These are phyloP conservation scores for Periophthalmus magnuspinnatus DNA, from an alignment of 2,797 vertebrate species.

Conservation along the genomic window DNA sequence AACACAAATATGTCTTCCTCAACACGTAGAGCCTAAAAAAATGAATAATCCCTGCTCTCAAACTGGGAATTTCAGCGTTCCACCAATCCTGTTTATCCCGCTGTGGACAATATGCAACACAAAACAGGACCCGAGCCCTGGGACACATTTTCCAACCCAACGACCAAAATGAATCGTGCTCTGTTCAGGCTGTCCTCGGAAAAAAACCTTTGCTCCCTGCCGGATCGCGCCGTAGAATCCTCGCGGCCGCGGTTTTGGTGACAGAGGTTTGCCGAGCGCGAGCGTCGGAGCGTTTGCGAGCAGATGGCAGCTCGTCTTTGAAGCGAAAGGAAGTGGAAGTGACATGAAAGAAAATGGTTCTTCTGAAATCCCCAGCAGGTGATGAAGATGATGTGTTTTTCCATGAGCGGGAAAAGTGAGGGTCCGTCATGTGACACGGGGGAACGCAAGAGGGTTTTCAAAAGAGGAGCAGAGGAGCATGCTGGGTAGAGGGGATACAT, in stretches of 20 bases:
- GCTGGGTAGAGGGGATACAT: not conserved
- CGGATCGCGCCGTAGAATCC: conserved; percentile 15
- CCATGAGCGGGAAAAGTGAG: conserved; percentile 14
- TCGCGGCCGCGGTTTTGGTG: conserved; percentile 18
- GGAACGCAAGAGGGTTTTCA: not conserved
- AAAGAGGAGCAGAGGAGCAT: not conserved
- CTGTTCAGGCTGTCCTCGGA: not conserved
- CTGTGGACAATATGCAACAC: conserved; percentile 28
- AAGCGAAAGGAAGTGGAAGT: conserved; percentile 37
- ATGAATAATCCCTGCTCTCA: not conserved
- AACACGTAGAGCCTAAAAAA: no score
- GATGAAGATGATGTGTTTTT: conserved; percentile 56
- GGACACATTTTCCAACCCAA: conserved; percentile 31
- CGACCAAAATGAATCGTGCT: conserved; percentile 26
- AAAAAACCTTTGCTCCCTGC: not conserved
- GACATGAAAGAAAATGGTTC: conserved; percentile 29
- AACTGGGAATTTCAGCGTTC: conserved; percentile 14
- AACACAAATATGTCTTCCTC: no score
- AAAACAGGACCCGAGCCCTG: conserved; percentile 10
- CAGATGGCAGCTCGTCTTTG: conserved; percentile 37
- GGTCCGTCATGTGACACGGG: conserved; percentile 33
- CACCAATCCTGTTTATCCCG: conserved; percentile 16
- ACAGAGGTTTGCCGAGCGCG: not conserved
- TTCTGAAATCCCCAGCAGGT: conserved; percentile 55
- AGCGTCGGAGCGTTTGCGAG: conserved; percentile 23